phyloP scores from a whole-genome alignment of 2,888 invertebrate species.

The Agrochola circellaris region DNA sequence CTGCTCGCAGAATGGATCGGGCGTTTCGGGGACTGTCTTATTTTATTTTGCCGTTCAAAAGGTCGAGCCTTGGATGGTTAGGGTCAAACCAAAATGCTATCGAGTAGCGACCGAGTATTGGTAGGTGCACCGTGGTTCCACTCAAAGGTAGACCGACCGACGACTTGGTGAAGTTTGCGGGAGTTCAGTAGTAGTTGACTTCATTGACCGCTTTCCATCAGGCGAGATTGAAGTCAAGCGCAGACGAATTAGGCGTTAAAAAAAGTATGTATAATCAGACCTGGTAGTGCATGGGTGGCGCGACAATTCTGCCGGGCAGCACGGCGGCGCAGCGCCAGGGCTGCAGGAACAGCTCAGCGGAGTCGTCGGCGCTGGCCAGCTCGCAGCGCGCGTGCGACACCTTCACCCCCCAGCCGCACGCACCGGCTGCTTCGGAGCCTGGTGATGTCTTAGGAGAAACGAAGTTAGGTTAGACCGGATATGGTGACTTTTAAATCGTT shows the following conservation, averaged over 20 bases:
- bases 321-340: slow-evolving; percentile 86
- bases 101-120: background rate
- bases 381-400: slow-evolving; percentile 85
- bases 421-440: slow-evolving; percentile 78
- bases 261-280: slow-evolving; percentile 62
- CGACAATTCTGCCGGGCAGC: slow-evolving; percentile 84
- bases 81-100: background rate
- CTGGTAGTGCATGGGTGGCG: slow-evolving; percentile 83
- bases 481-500: background rate
- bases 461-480: background rate
- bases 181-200: too few relatives aligned
- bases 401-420: slow-evolving; percentile 86
- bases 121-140: background rate
- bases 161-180: background rate
- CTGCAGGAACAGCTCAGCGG: slow-evolving; percentile 77
- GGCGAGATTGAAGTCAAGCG: background rate
- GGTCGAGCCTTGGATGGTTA: too few relatives aligned
- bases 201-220: background rate
- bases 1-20: background rate
- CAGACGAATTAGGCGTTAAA: background rate
- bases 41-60: background rate
- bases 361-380: slow-evolving; percentile 76
- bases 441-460: slow-evolving; percentile 74
- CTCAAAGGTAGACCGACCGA: background rate
- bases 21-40: background rate